Percentiles rank a stretch among this genome's conserved stretches.
phyloP scores from a whole-genome alignment of 2,113 vertebrate species.

The Pomatostomus ruficeps region DNA sequence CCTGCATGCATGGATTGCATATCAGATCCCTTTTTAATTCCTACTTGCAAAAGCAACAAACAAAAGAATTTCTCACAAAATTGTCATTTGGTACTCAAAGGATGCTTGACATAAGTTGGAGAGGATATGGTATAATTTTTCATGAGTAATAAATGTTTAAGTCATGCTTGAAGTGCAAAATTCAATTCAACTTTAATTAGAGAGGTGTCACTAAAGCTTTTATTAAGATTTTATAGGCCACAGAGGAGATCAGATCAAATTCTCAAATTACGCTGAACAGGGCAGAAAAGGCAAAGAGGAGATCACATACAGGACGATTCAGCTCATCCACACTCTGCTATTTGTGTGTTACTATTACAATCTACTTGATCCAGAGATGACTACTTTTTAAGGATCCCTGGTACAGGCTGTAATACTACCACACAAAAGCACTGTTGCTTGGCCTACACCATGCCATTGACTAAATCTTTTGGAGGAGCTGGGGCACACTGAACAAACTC shows the following conservation, averaged over 20 bases:
- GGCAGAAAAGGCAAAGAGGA: neutral
- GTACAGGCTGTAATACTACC: neutral
- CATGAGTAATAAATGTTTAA: constrained; percentile 10
- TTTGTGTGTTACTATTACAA: neutral
- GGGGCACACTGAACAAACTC: neutral
- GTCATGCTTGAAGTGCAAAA: constrained; percentile 19
- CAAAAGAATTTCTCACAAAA: neutral
- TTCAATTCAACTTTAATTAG: constrained; percentile 33
- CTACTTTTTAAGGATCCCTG: neutral
- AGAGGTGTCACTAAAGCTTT: constrained; percentile 21
- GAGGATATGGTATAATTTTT: constrained; percentile 19
- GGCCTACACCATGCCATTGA: neutral
- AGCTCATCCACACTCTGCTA: neutral
- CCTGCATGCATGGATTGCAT: neutral
- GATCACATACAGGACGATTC: neutral
- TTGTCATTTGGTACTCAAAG: neutral
- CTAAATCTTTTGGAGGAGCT: neutral
- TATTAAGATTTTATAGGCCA: constrained; percentile 37
- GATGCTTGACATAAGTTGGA: neutral
- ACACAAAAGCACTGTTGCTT: neutral
- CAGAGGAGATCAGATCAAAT: constrained; percentile 17
- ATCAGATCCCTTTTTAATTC: neutral
- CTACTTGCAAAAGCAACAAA: neutral
- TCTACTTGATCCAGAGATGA: neutral
- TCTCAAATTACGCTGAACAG: neutral